Conservation (phyloP, 1,140 invertebrate genomes). For the Phymorhynchus buccinoides region DNA sequence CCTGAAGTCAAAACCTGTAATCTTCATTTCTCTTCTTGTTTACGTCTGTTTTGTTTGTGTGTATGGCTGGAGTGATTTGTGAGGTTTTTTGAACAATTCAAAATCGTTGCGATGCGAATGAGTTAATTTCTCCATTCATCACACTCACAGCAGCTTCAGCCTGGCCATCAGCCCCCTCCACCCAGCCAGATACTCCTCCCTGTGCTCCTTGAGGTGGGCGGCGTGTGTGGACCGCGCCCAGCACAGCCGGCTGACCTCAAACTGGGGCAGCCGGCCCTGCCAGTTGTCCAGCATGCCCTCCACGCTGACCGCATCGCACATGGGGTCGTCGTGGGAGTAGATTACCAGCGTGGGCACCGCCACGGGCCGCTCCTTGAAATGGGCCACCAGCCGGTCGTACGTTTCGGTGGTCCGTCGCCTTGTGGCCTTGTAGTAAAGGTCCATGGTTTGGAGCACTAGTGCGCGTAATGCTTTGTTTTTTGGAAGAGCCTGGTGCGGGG, state of each 20-base stretch:
- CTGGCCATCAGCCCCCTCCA: conserved; percentile 45
- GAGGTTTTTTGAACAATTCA: too few species aligned
- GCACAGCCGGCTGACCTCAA: conserved; percentile 37
- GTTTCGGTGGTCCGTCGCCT: conserved; percentile 42
- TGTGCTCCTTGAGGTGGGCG: conserved; percentile 52
- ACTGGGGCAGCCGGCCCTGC: conserved; percentile 29
- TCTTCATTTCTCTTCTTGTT: too few species aligned
- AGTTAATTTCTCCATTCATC: too few species aligned
- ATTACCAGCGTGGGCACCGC: conserved; percentile 49
- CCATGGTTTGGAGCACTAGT: conserved; percentile 34
- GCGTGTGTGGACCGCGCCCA: conserved; percentile 55
- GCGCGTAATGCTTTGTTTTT: conserved; percentile 28
- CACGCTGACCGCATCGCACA: conserved; percentile 47
- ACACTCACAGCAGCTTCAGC: conserved; percentile 18
- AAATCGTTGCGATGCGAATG: too few species aligned
- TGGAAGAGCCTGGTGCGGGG: conserved; percentile 37
- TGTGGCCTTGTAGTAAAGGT: conserved; percentile 47
- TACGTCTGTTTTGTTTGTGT: too few species aligned
- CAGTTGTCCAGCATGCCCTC: conserved; percentile 42
- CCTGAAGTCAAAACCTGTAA: too few species aligned
- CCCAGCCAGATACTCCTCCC: conserved; percentile 45
- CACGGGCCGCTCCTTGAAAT: conserved; percentile 47
- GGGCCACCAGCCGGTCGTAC: conserved; percentile 46
- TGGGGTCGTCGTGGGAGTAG: conserved; percentile 51
- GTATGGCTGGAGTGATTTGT: too few species aligned